phyloP scores from a whole-genome alignment of 2,888 invertebrate species.

The Lithophane leautieri region DNA sequence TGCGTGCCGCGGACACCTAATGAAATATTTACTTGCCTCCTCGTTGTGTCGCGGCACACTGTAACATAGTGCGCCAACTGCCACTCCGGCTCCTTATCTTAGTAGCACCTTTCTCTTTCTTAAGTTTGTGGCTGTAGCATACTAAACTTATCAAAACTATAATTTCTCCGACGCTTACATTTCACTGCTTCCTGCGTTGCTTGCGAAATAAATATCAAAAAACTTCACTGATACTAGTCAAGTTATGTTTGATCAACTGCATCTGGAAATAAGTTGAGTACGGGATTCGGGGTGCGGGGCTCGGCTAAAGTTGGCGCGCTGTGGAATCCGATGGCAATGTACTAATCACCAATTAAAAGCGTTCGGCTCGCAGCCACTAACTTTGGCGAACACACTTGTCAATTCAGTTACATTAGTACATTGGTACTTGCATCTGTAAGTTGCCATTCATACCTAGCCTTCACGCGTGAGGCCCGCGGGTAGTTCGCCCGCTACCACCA shows the following conservation, averaged over 20 bases:
- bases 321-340: slow-evolving; percentile 5
- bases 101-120: neutral
- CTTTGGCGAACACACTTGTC: neutral
- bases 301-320: no score
- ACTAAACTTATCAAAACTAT: neutral
- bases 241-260: neutral
- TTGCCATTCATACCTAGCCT: neutral
- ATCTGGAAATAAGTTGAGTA: neutral
- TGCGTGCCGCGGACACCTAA: neutral
- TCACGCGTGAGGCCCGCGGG: neutral
- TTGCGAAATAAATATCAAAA: neutral
- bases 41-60: neutral
- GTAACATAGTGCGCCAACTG: neutral
- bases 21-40: neutral
- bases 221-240: neutral
- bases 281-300: neutral
- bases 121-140: neutral
- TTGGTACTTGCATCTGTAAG: neutral
- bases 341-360: slow-evolving; percentile 30
- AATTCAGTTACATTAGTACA: neutral
- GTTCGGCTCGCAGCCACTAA: neutral
- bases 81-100: neutral
- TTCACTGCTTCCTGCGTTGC: neutral
- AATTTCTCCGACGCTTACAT: neutral
- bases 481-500: neutral